Conservation (phyloP, 2,888 invertebrate genomes). For the Acleris literana region DNA sequence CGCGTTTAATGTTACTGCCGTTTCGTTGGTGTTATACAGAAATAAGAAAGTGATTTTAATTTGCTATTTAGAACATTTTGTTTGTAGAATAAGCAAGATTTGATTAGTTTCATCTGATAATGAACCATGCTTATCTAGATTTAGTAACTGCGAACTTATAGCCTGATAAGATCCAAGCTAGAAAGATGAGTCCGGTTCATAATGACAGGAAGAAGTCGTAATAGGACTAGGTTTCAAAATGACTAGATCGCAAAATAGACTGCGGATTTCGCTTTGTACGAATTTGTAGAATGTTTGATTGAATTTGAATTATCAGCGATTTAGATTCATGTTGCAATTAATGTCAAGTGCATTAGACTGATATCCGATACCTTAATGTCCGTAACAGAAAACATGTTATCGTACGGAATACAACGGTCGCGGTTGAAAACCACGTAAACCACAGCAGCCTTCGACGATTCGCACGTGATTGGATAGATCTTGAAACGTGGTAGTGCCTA, state of each 20-base stretch:
- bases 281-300: no score
- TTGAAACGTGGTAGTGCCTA: neutral
- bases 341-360: conserved; percentile 27
- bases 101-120: no score
- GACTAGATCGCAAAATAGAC: no score
- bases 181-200: no score
- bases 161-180: no score
- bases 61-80: no score
- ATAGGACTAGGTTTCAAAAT: no score
- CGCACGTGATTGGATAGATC: conserved; percentile 52
- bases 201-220: no score
- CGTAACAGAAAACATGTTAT: conserved; percentile 35
- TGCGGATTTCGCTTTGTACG: neutral
- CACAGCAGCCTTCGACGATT: conserved; percentile 55
- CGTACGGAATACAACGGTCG: conserved; percentile 33
- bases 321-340: conserved; percentile 3
- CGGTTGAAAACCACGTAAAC: conserved; percentile 52
- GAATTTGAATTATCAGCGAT: no score
- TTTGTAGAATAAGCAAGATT: no score
- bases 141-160: no score
- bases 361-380: conserved; percentile 31
- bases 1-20: conserved; percentile 2
- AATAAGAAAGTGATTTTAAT: neutral
- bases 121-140: no score
- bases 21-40: neutral